Percentiles rank a stretch among this genome's conserved stretches.
phyloP scores from a whole-genome alignment of 1,140 invertebrate genomes.

The Geopemphigus sp. region DNA sequence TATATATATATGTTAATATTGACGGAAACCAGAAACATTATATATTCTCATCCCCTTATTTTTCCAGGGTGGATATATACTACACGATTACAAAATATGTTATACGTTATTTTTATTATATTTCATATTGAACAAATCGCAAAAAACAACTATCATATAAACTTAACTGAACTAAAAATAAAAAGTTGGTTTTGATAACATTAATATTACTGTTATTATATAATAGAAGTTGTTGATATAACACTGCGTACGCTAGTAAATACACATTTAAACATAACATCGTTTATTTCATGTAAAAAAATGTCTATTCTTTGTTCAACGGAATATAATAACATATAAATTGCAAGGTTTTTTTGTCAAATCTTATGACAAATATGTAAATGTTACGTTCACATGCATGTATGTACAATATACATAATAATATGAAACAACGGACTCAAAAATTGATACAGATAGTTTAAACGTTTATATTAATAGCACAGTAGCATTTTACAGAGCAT shows the following conservation, averaged over 20 bases:
- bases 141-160: conserved; percentile 16
- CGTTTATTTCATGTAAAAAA: background rate
- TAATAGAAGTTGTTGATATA: too few species aligned
- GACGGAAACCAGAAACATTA: conserved; percentile 14
- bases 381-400: too few species aligned
- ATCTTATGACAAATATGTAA: background rate
- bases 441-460: background rate
- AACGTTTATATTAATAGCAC: background rate
- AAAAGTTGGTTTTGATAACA: background rate
- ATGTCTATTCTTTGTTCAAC: conserved; percentile 17
- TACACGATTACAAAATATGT: background rate
- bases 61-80: too few species aligned
- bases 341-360: background rate
- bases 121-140: background rate
- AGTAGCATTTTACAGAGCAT: conserved; percentile 4
- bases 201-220: background rate
- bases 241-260: background rate
- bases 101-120: background rate
- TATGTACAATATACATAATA: background rate
- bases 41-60: background rate
- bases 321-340: background rate
- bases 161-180: conserved; percentile 2
- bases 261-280: background rate
- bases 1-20: background rate
- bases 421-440: background rate